Evolutionary conservation across 2,888 invertebrate genomes (phyloP).

Genomic region (Hydriomena furcata): DNA sequence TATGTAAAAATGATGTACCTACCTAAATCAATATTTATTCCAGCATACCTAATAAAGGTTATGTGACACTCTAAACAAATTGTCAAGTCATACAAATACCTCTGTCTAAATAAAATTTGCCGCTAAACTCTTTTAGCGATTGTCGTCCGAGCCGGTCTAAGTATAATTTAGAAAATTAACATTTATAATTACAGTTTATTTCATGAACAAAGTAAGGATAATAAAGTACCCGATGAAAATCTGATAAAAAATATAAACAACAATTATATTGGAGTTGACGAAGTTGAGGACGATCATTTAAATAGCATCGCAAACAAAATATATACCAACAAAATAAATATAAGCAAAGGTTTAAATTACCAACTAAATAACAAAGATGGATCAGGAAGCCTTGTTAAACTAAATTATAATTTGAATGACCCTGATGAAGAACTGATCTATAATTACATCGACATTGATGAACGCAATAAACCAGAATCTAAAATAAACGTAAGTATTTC

Average conservation of each 20-base stretch:
- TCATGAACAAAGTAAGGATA: not conserved
- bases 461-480: constrained; percentile 9
- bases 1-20: too few relatives aligned
- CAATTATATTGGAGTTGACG: not conserved
- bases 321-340: not conserved
- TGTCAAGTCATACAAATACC: not conserved
- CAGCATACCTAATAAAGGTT: too few relatives aligned
- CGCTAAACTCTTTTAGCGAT: too few relatives aligned
- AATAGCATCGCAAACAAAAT: not conserved
- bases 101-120: too few relatives aligned
- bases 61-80: too few relatives aligned
- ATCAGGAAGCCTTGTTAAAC: not conserved
- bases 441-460: constrained; percentile 13
- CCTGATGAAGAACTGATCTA: constrained; percentile 4
- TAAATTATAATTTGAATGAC: not conserved
- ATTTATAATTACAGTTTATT: constrained; percentile 4
- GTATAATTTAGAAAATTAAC: not conserved
- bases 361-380: not conserved
- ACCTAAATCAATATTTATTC: too few relatives aligned
- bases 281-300: not conserved
- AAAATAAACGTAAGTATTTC: constrained; percentile 16
- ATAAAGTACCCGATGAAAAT: constrained; percentile 7
- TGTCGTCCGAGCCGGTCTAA: too few relatives aligned
- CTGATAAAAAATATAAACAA: not conserved
- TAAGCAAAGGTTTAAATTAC: not conserved